phyloP scores from a whole-genome alignment of 2,888 invertebrate genomes.

The Ceramica pisi region DNA sequence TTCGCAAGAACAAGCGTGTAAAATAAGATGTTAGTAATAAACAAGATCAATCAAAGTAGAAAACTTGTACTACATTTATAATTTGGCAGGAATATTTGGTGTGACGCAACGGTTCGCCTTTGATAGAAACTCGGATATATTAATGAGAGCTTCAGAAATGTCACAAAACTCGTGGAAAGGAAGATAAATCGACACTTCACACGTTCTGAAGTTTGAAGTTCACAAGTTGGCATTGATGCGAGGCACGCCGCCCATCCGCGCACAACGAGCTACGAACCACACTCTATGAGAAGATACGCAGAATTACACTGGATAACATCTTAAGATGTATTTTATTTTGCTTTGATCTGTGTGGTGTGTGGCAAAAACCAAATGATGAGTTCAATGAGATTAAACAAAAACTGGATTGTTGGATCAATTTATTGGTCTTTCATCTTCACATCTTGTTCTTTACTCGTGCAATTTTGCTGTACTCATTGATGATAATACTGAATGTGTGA shows the following conservation, averaged over 20 bases:
- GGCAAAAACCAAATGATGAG: constrained; percentile 39
- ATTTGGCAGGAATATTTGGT: constrained; percentile 57
- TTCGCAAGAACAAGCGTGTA: constrained; percentile 55
- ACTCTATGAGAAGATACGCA: constrained; percentile 29
- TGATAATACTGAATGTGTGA: not conserved
- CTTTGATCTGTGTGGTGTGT: constrained; percentile 58
- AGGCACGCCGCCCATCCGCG: constrained; percentile 55
- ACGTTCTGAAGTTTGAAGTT: constrained; percentile 68
- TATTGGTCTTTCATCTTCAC: constrained; percentile 35
- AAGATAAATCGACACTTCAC: constrained; percentile 70
- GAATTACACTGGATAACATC: constrained; percentile 55
- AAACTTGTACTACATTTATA: constrained; percentile 56
- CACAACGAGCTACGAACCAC: constrained; percentile 49
- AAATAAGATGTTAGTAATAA: constrained; percentile 54
- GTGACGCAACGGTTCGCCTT: constrained; percentile 56
- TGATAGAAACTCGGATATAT: constrained; percentile 63
- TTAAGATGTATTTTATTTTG: constrained; percentile 51
- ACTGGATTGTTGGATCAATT: constrained; percentile 45
- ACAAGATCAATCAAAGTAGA: constrained; percentile 60
- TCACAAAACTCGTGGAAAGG: constrained; percentile 63
- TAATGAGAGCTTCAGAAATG: constrained; percentile 64
- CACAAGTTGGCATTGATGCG: constrained; percentile 68
- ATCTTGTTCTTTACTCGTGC: constrained; percentile 24
- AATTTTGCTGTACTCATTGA: constrained; percentile 22
- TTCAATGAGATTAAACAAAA: constrained; percentile 49